phyloP scores from a whole-genome alignment of 2,797 vertebrate genomes.

The Arctocebus calabarensis region DNA sequence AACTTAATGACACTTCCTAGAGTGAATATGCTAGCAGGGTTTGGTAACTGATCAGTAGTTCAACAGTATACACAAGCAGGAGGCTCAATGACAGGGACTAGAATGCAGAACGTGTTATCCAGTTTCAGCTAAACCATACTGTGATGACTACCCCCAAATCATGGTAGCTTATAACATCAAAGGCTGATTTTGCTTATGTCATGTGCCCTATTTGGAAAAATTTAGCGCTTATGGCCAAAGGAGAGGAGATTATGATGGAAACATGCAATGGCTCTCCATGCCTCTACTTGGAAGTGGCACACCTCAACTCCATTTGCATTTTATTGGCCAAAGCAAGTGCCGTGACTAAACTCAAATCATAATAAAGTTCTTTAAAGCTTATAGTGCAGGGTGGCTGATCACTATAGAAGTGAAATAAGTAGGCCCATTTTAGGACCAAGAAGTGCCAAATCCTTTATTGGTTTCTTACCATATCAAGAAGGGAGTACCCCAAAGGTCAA shows the following conservation, averaged over 20 bases:
- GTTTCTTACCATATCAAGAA: not conserved
- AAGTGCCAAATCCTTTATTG: not conserved
- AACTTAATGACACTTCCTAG: not conserved
- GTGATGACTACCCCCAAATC: not conserved
- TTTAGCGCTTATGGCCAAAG: not conserved
- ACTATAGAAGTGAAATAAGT: not conserved
- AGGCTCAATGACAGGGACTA: not conserved
- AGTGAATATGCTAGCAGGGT: not conserved
- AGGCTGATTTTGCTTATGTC: not conserved
- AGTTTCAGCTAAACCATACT: not conserved
- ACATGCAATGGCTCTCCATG: not conserved
- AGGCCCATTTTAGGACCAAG: not conserved
- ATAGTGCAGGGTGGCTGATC: not conserved
- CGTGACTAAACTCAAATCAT: not conserved
- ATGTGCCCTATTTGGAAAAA: not conserved
- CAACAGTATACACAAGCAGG: not conserved
- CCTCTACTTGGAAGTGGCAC: not conserved
- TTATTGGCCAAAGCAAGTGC: constrained; percentile 21
- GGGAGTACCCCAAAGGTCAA: not conserved
- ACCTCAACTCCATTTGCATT: not conserved
- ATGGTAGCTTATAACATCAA: not conserved
- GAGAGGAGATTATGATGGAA: not conserved
- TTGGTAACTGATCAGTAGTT: not conserved
- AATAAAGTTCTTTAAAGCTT: not conserved
- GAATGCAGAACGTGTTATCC: not conserved